Percentiles rank a stretch among this genome's conserved stretches.
Evolutionary conservation across 1,140 invertebrate species (phyloP).

Genomic region (Diorhabda sublineata): DNA sequence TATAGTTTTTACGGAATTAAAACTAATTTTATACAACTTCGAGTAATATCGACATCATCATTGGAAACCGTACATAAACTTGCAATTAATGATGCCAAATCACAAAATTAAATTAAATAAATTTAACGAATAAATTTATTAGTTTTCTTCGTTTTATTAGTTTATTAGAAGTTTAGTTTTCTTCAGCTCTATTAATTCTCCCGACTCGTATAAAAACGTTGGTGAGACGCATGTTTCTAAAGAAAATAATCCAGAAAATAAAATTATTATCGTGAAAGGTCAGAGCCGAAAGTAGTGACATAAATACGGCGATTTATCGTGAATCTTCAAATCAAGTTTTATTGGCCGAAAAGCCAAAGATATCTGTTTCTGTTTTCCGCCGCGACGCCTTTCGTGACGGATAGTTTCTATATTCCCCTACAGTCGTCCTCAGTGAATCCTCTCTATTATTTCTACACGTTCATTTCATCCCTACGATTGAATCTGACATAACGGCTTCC

Average conservation of each 20-base stretch:
- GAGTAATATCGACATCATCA: no score
- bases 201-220: no score
- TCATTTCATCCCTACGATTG: background rate
- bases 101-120: no score
- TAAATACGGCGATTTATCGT: constrained; percentile 41
- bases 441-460: background rate
- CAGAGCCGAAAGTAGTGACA: constrained; percentile 31
- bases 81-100: no score
- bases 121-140: no score
- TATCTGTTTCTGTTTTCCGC: constrained; percentile 39
- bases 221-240: background rate
- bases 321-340: constrained; percentile 45
- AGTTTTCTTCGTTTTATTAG: no score
- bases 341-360: constrained; percentile 45
- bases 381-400: constrained; percentile 25
- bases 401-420: constrained; percentile 36
- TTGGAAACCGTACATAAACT: no score
- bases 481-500: background rate
- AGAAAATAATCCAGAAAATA: constrained; percentile 29
- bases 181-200: no score
- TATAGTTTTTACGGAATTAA: no score
- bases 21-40: no score
- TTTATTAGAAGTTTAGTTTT: no score
- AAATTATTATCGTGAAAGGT: constrained; percentile 39
- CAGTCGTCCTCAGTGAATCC: constrained; percentile 12